Evolutionary conservation across 2,113 vertebrate genomes (phyloP).

Genomic region (Erpornis zantholeuca): DNA sequence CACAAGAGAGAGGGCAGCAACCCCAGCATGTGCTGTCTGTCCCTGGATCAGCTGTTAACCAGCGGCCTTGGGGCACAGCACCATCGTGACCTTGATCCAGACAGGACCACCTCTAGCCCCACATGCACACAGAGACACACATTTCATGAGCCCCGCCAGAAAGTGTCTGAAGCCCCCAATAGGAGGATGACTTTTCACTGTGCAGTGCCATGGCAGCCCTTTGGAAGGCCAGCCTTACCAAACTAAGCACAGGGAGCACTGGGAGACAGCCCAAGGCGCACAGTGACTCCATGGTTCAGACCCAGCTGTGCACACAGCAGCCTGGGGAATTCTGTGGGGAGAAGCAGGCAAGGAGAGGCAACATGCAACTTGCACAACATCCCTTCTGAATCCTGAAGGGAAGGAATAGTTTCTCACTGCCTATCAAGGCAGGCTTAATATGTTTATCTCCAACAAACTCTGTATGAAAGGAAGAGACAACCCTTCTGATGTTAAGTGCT

Average conservation of each 20-base stretch:
- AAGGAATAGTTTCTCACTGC: neutral
- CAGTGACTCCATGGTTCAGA: neutral
- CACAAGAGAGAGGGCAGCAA: neutral
- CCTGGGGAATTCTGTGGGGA: neutral
- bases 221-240: neutral
- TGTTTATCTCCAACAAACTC: neutral
- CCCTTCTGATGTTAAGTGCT: neutral
- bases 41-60: neutral
- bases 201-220: neutral
- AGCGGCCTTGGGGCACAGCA: neutral
- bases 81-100: neutral
- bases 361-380: neutral
- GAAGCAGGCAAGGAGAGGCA: neutral
- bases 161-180: neutral
- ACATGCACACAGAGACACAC: fast-evolving
- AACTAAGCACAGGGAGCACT: neutral
- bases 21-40: neutral
- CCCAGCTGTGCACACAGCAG: neutral
- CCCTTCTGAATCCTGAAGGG: neutral
- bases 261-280: neutral
- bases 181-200: neutral
- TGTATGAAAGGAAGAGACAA: neutral
- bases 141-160: neutral
- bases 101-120: neutral
- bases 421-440: neutral